Percentiles rank a stretch among this genome's conserved stretches.
phyloP scores from a whole-genome alignment of 2,797 vertebrate genomes.

The Microhierax caerulescens region DNA sequence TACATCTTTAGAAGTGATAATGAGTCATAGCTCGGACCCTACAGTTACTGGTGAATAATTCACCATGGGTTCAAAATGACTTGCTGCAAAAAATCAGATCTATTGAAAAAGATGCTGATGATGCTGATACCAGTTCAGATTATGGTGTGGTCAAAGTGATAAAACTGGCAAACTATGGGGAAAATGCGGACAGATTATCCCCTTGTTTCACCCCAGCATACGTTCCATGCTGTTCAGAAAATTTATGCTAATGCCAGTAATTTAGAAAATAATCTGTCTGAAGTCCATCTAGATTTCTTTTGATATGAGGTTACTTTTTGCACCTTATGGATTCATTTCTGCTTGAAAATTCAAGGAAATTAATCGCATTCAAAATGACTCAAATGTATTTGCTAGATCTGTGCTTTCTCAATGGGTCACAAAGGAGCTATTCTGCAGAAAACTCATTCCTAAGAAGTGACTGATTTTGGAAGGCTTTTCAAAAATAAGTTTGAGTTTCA shows the following conservation, averaged over 20 bases:
- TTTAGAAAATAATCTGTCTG: background rate
- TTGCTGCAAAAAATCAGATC: background rate
- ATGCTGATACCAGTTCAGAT: background rate
- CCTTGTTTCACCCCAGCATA: background rate
- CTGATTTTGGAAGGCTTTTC: background rate
- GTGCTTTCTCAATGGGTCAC: background rate
- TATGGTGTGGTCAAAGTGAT: background rate
- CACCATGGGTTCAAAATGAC: background rate
- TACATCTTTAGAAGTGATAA: background rate
- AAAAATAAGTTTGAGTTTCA: background rate
- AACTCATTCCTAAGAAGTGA: background rate
- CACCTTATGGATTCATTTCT: background rate
- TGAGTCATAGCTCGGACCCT: background rate
- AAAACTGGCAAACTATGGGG: background rate
- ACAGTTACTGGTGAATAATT: background rate
- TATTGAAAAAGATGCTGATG: background rate
- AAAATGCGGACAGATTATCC: background rate
- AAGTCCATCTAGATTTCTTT: background rate
- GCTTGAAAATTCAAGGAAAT: slow-evolving; percentile 4
- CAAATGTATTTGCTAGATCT: background rate
- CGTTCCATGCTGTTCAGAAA: background rate
- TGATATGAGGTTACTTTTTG: background rate
- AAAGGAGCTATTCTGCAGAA: background rate
- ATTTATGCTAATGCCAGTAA: background rate
- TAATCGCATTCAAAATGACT: background rate